Evolutionary conservation across 1,140 invertebrate species (phyloP), one percentile per base, ranked within the genome.

Genomic region (Heliconius eleuchia): DNA sequence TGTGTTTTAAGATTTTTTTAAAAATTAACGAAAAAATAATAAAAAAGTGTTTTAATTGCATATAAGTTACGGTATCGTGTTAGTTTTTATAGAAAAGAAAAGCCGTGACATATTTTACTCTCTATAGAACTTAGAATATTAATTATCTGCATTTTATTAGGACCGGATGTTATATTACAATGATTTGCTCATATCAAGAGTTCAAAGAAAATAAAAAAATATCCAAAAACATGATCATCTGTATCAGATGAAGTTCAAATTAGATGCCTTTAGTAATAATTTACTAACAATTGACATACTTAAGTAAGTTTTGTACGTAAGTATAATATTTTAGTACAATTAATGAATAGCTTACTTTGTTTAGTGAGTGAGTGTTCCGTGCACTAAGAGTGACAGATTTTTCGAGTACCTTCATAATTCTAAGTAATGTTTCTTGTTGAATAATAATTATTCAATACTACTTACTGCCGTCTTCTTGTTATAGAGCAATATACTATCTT

Each of bases 291-390:
- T 84, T 86, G 84, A 88, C 85, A 88, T 87, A 90, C 80, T 78
- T 82, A 84, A 82, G 76, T 90, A 86, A 87, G 85, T 91, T 91
- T 89, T 66, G 85, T 89, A 84, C 76, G 78, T 91, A 92, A 90
- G 90, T 90, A 92, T 94, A 88, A 88, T 93, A 92, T 91, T 89
- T 92, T 93, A 94, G 93, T 94, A 94, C 93, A 93, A 94, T 90
- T 92, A 91, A 87, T 89, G 87, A 84, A 85, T 85, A 89, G 81
- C 82, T 80, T 84, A 90, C 83, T 84, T 89, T 86, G 87, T 83
- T 87, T 87, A 86, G 86, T 85, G 83, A 91, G 89, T 83, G 84
- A 87, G 82, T 78, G 89, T 82, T 81, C 82, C 87, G 80, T 81
- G 89, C 83, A 87, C 84, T 87, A 78, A 76, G 84, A 87, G 84